Percentiles rank a stretch among this genome's conserved stretches.
These are phyloP conservation scores for Barnardius zonarius DNA, from an alignment of 2,113 vertebrate species.

Conservation along the genomic window DNA sequence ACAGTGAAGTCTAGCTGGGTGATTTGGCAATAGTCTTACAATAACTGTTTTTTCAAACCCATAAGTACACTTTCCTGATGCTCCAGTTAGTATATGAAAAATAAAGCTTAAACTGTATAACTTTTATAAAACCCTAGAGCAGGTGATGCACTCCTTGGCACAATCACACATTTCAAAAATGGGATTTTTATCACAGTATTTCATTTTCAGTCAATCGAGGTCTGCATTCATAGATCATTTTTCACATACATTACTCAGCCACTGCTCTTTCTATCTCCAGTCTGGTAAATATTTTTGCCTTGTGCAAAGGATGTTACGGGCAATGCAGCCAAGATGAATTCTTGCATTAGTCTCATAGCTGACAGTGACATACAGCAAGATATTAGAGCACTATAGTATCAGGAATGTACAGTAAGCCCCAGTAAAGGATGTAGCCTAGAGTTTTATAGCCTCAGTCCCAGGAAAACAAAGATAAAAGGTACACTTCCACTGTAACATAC, in stretches of 20 bases:
- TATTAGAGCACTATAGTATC: neutral
- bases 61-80: neutral
- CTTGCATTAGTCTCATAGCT: neutral
- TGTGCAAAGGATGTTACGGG: constrained; percentile 19
- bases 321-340: constrained; percentile 26
- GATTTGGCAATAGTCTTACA: neutral
- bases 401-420: neutral
- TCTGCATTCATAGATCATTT: constrained; percentile 46
- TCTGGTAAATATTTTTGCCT: constrained; percentile 53
- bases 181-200: constrained; percentile 57
- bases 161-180: constrained; percentile 15
- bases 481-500: neutral
- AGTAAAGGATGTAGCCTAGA: neutral
- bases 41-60: neutral
- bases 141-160: neutral
- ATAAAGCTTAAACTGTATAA: constrained; percentile 10
- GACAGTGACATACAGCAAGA: constrained; percentile 8
- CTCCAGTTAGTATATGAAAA: neutral
- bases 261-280: constrained; percentile 17
- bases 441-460: neutral
- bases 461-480: constrained; percentile 39
- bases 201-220: constrained; percentile 42
- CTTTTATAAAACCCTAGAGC: neutral
- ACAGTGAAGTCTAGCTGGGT: neutral
- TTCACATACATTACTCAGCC: constrained; percentile 8